Evolutionary conservation across 2,888 invertebrate genomes (phyloP).

Genomic region (Hyalella azteca): DNA sequence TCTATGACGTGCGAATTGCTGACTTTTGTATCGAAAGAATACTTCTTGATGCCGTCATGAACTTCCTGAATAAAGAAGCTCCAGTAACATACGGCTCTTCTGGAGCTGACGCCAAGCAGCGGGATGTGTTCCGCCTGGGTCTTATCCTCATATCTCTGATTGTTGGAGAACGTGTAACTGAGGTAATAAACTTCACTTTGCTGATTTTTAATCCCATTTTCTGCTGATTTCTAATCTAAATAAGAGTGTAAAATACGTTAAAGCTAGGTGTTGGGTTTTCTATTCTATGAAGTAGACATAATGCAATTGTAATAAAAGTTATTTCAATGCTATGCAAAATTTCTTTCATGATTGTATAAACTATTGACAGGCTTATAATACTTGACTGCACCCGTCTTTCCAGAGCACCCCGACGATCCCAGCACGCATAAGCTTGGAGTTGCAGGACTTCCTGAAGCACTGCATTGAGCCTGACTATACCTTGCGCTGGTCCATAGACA

Average conservation of each 20-base stretch:
- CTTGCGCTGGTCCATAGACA: slow-evolving; percentile 76
- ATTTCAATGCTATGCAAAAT: too few species aligned
- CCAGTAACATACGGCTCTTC: slow-evolving; percentile 63
- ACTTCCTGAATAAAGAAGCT: slow-evolving; percentile 43
- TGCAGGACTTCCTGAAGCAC: slow-evolving; percentile 63
- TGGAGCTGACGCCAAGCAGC: slow-evolving; percentile 70
- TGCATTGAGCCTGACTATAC: slow-evolving; percentile 76
- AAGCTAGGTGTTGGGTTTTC: too few species aligned
- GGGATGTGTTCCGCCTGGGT: slow-evolving; percentile 77
- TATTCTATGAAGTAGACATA: too few species aligned
- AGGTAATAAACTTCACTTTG: slow-evolving; percentile 59
- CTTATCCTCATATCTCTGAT: slow-evolving; percentile 73
- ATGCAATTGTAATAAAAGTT: too few species aligned
- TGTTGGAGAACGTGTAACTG: slow-evolving; percentile 67
- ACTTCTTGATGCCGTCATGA: slow-evolving; percentile 45
- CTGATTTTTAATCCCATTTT: too few species aligned
- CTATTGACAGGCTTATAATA: too few species aligned
- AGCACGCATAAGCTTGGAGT: slow-evolving; percentile 36
- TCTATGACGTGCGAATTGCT: slow-evolving; percentile 61
- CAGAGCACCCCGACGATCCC: slow-evolving; percentile 49
- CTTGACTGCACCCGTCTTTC: neutral
- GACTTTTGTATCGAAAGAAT: slow-evolving; percentile 60
- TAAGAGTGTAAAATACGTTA: too few species aligned
- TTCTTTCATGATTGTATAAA: too few species aligned
- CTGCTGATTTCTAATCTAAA: too few species aligned